Percentiles rank a stretch among this genome's conserved stretches.
These are phyloP conservation scores for Ctenicera cuprea DNA, from an alignment of 2,888 invertebrate species.

Conservation along the genomic window DNA sequence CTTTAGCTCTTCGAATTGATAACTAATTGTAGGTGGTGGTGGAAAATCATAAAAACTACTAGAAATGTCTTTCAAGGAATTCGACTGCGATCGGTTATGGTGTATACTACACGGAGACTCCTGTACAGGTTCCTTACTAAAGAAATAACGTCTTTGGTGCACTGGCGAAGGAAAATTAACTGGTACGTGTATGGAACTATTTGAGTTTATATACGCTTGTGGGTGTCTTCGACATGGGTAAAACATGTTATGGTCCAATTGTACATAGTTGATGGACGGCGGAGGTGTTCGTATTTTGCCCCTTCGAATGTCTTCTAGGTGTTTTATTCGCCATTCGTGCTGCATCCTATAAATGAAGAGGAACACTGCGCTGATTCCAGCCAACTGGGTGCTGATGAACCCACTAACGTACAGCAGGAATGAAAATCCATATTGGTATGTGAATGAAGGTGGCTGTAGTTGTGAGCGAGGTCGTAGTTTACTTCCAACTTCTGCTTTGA, in stretches of 20 bases:
- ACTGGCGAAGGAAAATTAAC: constrained; percentile 72
- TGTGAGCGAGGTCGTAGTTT: constrained; percentile 88
- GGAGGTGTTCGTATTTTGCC: constrained; percentile 73
- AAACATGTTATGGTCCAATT: constrained; percentile 65
- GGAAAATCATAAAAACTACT: constrained; percentile 79
- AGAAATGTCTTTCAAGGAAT: constrained; percentile 77
- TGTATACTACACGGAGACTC: constrained; percentile 77
- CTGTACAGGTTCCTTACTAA: constrained; percentile 76
- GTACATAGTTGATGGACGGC: constrained; percentile 63
- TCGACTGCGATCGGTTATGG: constrained; percentile 70
- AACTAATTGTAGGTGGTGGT: constrained; percentile 80
- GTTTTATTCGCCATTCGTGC: constrained; percentile 75
- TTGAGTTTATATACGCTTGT: constrained; percentile 71
- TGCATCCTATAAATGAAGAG: constrained; percentile 89
- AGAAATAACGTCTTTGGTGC: constrained; percentile 79
- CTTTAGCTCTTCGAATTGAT: constrained; percentile 75
- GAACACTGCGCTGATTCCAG: constrained; percentile 91
- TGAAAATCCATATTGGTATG: constrained; percentile 91
- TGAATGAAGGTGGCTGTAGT: constrained; percentile 86
- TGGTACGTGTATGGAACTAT: constrained; percentile 68
- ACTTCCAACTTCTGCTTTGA: constrained; percentile 92
- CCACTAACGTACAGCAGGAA: constrained; percentile 91
- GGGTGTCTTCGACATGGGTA: constrained; percentile 73
- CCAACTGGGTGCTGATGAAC: constrained; percentile 88
- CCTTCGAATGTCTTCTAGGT: constrained; percentile 74